Evolutionary conservation across 2,888 invertebrate genomes (phyloP).

Genomic region (Apodemia zela): DNA sequence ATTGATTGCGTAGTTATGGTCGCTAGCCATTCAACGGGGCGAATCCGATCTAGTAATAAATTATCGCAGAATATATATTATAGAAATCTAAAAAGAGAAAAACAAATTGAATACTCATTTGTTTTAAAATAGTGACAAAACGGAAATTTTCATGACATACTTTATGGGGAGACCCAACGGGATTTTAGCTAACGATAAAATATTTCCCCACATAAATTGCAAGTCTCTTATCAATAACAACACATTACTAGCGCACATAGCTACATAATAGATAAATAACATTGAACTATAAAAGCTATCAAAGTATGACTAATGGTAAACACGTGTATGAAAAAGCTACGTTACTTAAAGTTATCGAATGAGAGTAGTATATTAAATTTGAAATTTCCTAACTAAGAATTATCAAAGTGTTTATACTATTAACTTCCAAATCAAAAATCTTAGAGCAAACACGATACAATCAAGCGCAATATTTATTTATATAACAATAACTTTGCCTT

Average conservation of each 20-base stretch:
- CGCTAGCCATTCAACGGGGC: no score
- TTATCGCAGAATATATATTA: no score
- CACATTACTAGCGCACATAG: background rate
- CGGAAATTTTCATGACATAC: background rate
- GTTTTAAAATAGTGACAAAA: background rate
- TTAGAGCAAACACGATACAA: no score
- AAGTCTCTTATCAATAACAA: background rate
- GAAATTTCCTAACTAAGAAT: background rate
- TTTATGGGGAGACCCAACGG: background rate
- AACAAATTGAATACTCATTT: no score
- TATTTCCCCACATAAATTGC: background rate
- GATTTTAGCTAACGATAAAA: background rate
- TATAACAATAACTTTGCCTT: no score
- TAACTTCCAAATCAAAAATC: background rate
- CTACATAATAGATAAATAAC: conserved; percentile 1
- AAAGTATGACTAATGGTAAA: conserved; percentile 8
- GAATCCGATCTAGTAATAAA: no score
- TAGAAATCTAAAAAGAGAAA: no score
- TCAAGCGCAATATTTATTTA: no score
- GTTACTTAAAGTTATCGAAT: background rate
- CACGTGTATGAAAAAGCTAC: conserved; percentile 15
- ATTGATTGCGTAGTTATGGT: no score
- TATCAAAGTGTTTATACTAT: background rate
- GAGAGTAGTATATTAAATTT: background rate
- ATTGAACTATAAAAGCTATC: conserved; percentile 14